phyloP scores from a whole-genome alignment of 1,140 invertebrate species.

The Drosophila lini region DNA sequence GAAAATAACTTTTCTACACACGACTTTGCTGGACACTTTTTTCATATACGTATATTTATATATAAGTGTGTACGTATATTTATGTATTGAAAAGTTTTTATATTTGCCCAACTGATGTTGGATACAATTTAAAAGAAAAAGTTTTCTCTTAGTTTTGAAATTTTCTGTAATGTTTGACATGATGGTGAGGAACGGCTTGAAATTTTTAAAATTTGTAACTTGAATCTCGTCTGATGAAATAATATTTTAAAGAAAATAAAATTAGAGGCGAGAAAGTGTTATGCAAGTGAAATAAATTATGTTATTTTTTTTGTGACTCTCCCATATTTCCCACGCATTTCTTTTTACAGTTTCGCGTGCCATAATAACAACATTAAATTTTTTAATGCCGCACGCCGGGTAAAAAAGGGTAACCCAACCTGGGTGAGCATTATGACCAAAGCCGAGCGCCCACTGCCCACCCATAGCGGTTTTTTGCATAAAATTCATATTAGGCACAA shows the following conservation, averaged over 20 bases:
- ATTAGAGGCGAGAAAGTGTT: not conserved
- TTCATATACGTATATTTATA: slow-evolving; percentile 14
- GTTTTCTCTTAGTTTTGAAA: slow-evolving; percentile 41
- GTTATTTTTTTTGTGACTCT: slow-evolving; percentile 7
- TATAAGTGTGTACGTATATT: slow-evolving; percentile 1
- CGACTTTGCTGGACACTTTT: slow-evolving; percentile 57
- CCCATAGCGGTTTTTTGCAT: slow-evolving; percentile 58
- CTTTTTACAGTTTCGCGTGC: slow-evolving; percentile 18
- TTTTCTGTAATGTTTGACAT: slow-evolving; percentile 52
- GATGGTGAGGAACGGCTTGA: slow-evolving; percentile 28
- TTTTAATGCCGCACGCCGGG: slow-evolving; percentile 55
- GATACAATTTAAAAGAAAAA: slow-evolving; percentile 37
- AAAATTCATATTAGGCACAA: slow-evolving; percentile 81
- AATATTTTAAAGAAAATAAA: not conserved
- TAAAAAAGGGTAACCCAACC: slow-evolving; percentile 33
- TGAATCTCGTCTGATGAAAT: not conserved
- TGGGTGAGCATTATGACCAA: slow-evolving; percentile 61
- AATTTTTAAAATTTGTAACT: slow-evolving; percentile 2
- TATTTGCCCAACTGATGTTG: slow-evolving; percentile 56
- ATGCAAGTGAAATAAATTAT: slow-evolving; percentile 2
- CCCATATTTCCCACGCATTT: slow-evolving; percentile 27
- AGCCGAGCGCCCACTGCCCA: slow-evolving; percentile 28
- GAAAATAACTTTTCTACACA: slow-evolving; percentile 49
- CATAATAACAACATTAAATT: slow-evolving; percentile 65
- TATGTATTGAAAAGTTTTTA: slow-evolving; percentile 70